Conservation (phyloP, 2,797 vertebrate species). For the Miichthys miiuy region DNA sequence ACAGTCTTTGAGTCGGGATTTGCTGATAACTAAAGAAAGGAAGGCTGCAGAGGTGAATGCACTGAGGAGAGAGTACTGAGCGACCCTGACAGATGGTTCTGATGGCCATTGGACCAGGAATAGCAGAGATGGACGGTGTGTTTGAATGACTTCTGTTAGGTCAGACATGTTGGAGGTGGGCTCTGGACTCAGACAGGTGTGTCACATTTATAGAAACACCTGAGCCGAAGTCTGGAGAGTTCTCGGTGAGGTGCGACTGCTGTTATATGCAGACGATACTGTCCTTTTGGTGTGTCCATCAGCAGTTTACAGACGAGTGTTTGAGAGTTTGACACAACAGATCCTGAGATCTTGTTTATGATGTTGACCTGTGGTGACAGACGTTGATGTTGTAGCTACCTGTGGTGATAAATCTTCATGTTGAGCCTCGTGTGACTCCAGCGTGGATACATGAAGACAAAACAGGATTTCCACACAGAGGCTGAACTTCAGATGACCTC, state of each 20-base stretch:
- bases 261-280: constrained; percentile 16
- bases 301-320: background rate
- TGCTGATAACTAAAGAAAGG: background rate
- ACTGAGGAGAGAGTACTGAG: background rate
- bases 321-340: background rate
- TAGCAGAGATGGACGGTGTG: background rate
- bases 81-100: background rate
- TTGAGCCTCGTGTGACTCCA: background rate
- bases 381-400: background rate
- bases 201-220: constrained; percentile 8
- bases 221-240: background rate
- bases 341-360: background rate
- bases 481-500: background rate
- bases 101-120: background rate
- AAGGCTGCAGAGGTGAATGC: background rate
- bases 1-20: background rate
- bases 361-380: background rate
- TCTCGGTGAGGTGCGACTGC: background rate
- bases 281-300: background rate
- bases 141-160: background rate
- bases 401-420: background rate
- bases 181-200: constrained; percentile 6
- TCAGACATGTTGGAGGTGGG: background rate
- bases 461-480: background rate
- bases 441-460: background rate